Conservation (phyloP, 2,797 vertebrate species). For the Sarcophilus harrisii region DNA sequence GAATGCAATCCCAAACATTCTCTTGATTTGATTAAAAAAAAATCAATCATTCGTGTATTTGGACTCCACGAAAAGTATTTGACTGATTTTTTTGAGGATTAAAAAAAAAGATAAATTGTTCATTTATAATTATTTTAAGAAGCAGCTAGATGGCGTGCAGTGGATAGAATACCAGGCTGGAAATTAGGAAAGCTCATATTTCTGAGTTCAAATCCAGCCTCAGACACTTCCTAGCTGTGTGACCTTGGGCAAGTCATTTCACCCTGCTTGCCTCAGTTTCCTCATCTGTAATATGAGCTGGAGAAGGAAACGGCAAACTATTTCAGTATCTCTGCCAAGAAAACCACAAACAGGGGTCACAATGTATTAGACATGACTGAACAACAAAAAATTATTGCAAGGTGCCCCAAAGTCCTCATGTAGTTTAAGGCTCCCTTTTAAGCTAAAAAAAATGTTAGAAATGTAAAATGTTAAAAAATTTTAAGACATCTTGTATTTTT, state of each 20-base stretch:
- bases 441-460: neutral
- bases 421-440: neutral
- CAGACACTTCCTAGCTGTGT: neutral
- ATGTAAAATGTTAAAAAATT: neutral
- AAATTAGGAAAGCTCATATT: neutral
- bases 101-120: neutral
- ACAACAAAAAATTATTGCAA: neutral
- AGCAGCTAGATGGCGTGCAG: neutral
- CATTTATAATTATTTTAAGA: neutral
- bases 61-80: neutral
- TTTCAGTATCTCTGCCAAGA: neutral
- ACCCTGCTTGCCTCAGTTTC: neutral
- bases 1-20: neutral
- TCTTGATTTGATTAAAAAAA: neutral
- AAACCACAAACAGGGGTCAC: neutral
- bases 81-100: neutral
- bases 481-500: neutral
- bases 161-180: neutral
- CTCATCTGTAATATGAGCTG: neutral
- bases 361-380: neutral
- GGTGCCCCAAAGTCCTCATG: neutral
- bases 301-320: neutral
- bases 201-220: too few species aligned
- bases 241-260: neutral
- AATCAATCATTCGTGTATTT: neutral